phyloP scores from a whole-genome alignment of 2,888 invertebrate genomes.

The Caenorhabditis macrosperma region DNA sequence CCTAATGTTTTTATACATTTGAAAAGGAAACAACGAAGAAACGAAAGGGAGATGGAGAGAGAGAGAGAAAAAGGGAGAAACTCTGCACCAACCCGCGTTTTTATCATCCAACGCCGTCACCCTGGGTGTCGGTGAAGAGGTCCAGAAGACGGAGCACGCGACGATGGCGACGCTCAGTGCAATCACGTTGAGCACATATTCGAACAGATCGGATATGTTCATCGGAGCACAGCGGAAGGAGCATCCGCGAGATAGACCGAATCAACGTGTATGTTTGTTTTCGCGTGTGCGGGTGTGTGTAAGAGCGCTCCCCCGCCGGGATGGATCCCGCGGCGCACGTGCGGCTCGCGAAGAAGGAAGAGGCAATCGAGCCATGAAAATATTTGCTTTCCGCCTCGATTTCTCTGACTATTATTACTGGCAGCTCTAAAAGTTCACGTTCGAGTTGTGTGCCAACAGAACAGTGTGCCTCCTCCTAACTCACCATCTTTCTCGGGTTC shows the following conservation, averaged over 20 bases:
- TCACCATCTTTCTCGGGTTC: constrained; percentile 1
- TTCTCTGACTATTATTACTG: constrained; percentile 4
- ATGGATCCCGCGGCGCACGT: constrained; percentile 12
- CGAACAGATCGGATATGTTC: constrained; percentile 26
- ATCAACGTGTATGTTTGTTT: constrained; percentile 49
- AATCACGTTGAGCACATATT: constrained; percentile 30
- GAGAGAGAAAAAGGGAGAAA: too few relatives aligned
- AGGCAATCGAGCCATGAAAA: constrained; percentile 29
- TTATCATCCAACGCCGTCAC: not conserved
- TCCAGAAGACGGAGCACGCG: constrained; percentile 24
- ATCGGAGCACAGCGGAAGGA: not conserved
- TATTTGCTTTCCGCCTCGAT: constrained; percentile 36
- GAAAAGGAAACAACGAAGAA: constrained; percentile 16
- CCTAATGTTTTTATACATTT: constrained; percentile 52
- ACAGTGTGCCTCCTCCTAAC: not conserved
- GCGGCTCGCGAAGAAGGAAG: constrained; percentile 17
- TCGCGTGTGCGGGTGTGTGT: constrained; percentile 24
- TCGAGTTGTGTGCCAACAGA: not conserved
- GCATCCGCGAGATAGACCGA: constrained; percentile 1
- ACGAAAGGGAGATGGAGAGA: not conserved
- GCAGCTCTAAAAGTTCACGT: constrained; percentile 3
- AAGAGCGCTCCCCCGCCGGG: constrained; percentile 32
- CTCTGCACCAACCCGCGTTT: constrained; percentile 23
- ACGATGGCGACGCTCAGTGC: constrained; percentile 25
- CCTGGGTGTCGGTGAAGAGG: constrained; percentile 1